Evolutionary conservation across 2,888 invertebrate genomes (phyloP).

Genomic region (Plagiodera versicolora): DNA sequence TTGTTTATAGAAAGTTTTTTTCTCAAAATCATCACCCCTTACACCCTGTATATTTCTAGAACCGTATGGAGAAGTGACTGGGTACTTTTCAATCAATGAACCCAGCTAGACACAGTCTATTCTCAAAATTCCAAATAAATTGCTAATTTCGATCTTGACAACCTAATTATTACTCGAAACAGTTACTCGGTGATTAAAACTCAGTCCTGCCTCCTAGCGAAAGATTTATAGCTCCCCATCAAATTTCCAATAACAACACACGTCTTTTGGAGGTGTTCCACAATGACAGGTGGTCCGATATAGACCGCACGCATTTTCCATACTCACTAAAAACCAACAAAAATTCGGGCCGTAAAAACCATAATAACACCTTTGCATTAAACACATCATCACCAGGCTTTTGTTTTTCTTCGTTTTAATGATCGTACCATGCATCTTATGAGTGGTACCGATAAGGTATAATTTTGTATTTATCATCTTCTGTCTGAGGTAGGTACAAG

Average conservation of each 20-base stretch:
- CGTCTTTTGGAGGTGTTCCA: conserved; percentile 26
- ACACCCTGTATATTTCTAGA: neutral
- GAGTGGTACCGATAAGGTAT: conserved; percentile 46
- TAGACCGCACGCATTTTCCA: conserved; percentile 33
- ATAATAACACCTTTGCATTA: conserved; percentile 41
- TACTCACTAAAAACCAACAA: conserved; percentile 32
- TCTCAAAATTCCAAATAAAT: neutral
- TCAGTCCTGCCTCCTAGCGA: conserved; percentile 22
- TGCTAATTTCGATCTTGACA: conserved; percentile 14
- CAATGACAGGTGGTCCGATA: conserved; percentile 32
- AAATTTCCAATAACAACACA: conserved; percentile 36
- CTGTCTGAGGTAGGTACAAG: conserved; percentile 48
- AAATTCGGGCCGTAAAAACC: conserved; percentile 33
- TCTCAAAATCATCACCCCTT: no score
- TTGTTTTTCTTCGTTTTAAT: conserved; percentile 36
- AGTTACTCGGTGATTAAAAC: conserved; percentile 27
- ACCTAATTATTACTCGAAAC: conserved; percentile 26
- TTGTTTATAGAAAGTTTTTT: no score
- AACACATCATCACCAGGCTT: conserved; percentile 36
- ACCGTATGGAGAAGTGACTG: neutral
- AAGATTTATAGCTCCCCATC: conserved; percentile 39
- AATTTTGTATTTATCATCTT: conserved; percentile 50
- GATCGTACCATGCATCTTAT: conserved; percentile 42
- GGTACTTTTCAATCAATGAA: neutral
- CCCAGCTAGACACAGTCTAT: neutral